Conservation (phyloP, 2,888 invertebrate species). For the Caenorhabditis becei region DNA sequence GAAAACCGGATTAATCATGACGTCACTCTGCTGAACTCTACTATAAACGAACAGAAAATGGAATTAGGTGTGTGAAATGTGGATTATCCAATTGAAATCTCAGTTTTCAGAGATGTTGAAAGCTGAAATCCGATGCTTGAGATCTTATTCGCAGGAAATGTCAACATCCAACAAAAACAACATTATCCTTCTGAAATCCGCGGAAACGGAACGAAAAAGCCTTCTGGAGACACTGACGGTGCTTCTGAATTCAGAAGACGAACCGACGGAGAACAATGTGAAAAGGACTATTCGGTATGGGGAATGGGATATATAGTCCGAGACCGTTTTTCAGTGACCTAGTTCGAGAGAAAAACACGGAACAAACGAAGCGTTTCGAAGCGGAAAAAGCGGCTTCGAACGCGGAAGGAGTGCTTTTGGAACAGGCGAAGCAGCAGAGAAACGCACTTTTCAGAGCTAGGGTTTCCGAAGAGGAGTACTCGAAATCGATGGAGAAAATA, state of each 20-base stretch:
- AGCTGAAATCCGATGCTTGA: conserved; percentile 62
- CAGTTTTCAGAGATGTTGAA: conserved; percentile 52
- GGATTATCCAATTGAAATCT: neutral
- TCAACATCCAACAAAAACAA: conserved; percentile 59
- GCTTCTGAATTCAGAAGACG: conserved; percentile 57
- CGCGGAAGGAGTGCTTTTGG: conserved; percentile 58
- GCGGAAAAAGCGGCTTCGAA: conserved; percentile 54
- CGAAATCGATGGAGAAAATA: conserved; percentile 53
- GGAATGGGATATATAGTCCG: neutral
- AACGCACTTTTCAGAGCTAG: conserved; percentile 67
- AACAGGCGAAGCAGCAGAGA: conserved; percentile 68
- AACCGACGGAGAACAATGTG: conserved; percentile 59
- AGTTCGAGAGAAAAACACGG: conserved; percentile 53
- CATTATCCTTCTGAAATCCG: conserved; percentile 61
- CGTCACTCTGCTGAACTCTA: conserved; percentile 55
- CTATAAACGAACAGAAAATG: conserved; percentile 55
- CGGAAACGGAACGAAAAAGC: conserved; percentile 64
- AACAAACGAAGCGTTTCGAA: conserved; percentile 55
- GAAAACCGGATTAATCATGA: conserved; percentile 60
- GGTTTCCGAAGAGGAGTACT: conserved; percentile 63
- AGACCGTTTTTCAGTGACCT: conserved; percentile 31
- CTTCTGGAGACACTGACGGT: conserved; percentile 61
- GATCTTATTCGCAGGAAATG: conserved; percentile 61
- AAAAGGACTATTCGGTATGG: conserved; percentile 51
- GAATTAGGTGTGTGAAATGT: conserved; percentile 44